Evolutionary conservation across 2,797 vertebrate species (phyloP), one percentile per base, ranked within the genome.

Genomic region (Lateolabrax maculatus): DNA sequence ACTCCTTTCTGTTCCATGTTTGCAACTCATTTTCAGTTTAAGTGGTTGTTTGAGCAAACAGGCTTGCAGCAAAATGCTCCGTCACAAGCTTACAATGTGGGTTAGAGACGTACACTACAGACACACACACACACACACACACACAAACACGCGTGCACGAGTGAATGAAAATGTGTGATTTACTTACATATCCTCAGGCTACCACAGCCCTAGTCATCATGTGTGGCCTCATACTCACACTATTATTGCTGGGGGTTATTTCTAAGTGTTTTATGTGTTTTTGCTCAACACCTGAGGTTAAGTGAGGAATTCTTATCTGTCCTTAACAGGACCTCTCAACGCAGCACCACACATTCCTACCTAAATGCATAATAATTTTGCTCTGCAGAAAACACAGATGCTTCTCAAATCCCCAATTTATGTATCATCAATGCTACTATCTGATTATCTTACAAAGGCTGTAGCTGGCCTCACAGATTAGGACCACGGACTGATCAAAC

Each of bases 1-100:
- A 6, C 27, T 78, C 19, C n/a, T 61, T 58, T 23, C 58, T 71
- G 19, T 51, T 71, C 44, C 73, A 71, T 71, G 75, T 86, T 90
- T 89, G 73, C 73, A 76, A 80, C 87, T 79, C 68, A 86, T 89
- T 90, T 89, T 79, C 85, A 80, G 83, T 71, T 84, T 84, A 81
- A 89, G 84, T 76, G 79, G 73, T 69, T 88, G 61, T 72, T 82
- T 73, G 73, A 70, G 75, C 72, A 34, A 83, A 76, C 34, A 60
- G 62, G 62, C 82, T 84, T 9, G 29, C 44, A 77, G 71, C 78
- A 51, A 86, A 88, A 70, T 29, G 44, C 57, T 66, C 80, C 36
- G 31, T 84, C 55, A 75, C 29, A 52, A 60, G 27, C 68, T 51
- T 18, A 44, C 36, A n/a, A 11, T 53, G 29, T 64, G 67, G 57